These are phyloP conservation scores for Psophia crepitans DNA, from an alignment of 2,113 vertebrate species.

Conservation along the genomic window DNA sequence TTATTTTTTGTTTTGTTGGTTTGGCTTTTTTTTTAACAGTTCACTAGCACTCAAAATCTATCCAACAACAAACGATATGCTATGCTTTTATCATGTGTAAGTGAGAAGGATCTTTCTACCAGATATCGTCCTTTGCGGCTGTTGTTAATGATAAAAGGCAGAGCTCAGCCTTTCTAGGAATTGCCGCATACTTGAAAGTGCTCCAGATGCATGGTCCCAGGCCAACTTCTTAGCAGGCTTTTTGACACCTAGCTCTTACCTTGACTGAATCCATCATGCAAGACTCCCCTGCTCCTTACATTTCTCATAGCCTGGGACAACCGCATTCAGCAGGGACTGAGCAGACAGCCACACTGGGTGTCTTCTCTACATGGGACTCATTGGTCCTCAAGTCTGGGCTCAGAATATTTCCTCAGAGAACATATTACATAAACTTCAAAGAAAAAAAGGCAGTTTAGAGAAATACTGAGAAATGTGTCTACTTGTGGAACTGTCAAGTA, in stretches of 20 bases:
- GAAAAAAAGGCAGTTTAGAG: neutral
- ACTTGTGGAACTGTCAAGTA: neutral
- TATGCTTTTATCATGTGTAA: neutral
- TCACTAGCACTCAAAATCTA: neutral
- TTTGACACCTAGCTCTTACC: neutral
- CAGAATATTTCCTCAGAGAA: neutral
- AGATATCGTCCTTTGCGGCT: neutral
- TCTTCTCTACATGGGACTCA: fast-evolving
- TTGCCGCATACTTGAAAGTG: neutral
- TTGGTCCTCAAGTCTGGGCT: neutral
- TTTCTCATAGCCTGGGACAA: neutral
- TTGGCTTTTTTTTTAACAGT: neutral
- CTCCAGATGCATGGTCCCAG: neutral
- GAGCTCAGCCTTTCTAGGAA: constrained; percentile 24
- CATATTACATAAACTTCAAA: neutral
- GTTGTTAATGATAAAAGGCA: neutral
- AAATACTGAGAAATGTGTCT: neutral
- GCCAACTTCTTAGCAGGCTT: neutral
- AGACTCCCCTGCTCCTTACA: neutral
- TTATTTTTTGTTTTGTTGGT: too few species aligned
- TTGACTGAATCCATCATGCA: neutral
- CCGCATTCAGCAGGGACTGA: neutral
- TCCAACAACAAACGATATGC: neutral
- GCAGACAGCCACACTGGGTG: neutral
- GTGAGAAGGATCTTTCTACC: neutral